Evolutionary conservation across 2,888 invertebrate genomes (phyloP).

Genomic region (Rotaria magnacalcarata): DNA sequence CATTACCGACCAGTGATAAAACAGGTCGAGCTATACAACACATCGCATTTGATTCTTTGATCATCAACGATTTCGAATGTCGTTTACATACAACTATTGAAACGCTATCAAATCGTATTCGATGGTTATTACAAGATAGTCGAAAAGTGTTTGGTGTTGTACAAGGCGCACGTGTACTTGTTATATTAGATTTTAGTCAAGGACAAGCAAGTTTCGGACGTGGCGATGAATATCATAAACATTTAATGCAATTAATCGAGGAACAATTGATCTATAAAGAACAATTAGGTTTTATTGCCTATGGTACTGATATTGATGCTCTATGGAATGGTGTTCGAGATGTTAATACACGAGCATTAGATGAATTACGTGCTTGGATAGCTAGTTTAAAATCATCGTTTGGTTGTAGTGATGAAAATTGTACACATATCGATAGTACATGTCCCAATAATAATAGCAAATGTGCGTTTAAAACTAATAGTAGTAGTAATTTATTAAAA

Average conservation of each 20-base stretch:
- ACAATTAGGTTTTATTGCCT: slow-evolving; percentile 54
- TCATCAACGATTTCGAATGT: slow-evolving; percentile 60
- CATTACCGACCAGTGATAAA: slow-evolving; percentile 50
- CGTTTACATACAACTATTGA: slow-evolving; percentile 55
- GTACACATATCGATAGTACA: neutral
- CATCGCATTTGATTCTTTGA: slow-evolving; percentile 58
- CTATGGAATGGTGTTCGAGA: slow-evolving; percentile 56
- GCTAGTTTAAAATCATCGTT: neutral
- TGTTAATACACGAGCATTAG: slow-evolving; percentile 55
- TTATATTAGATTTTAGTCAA: slow-evolving; percentile 57
- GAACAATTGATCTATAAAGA: slow-evolving; percentile 56
- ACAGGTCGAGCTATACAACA: slow-evolving; percentile 57
- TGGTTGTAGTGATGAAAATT: slow-evolving; percentile 29
- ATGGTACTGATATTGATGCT: slow-evolving; percentile 54
- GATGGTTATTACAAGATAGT: slow-evolving; percentile 58
- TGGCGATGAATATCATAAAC: slow-evolving; percentile 54
- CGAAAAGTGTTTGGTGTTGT: slow-evolving; percentile 58
- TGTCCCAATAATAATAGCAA: neutral
- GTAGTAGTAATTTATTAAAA: slow-evolving; percentile 57
- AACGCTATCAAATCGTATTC: slow-evolving; percentile 58
- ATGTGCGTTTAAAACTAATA: slow-evolving; percentile 46
- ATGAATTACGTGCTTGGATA: slow-evolving; percentile 16
- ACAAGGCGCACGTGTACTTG: slow-evolving; percentile 53
- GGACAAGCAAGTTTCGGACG: slow-evolving; percentile 58
- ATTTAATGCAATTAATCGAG: slow-evolving; percentile 57